Conservation (phyloP, 37 sponge, comb jelly and placozoan genomes). For the Crambe crambe region DNA sequence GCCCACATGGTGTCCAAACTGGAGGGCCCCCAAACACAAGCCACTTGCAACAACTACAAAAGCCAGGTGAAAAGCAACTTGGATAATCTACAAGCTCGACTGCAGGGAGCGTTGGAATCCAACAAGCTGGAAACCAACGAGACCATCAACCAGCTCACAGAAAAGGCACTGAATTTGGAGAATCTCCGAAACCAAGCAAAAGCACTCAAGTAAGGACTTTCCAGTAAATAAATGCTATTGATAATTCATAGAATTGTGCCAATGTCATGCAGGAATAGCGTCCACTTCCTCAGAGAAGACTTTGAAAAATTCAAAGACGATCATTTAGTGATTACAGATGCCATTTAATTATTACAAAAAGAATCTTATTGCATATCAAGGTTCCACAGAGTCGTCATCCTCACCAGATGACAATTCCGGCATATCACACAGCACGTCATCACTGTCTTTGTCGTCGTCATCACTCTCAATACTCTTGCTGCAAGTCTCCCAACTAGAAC, state of each 20-base stretch:
- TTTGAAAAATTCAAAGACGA: constrained; percentile 4
- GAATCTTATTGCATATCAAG: too few species aligned
- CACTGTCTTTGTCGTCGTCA: too few species aligned
- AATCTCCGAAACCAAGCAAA: not conserved
- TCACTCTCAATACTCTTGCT: too few species aligned
- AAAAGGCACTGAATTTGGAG: not conserved
- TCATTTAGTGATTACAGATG: not conserved
- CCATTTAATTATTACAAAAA: too few species aligned
- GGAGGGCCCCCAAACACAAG: not conserved
- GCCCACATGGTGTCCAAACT: not conserved
- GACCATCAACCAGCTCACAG: not conserved
- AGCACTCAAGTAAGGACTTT: not conserved
- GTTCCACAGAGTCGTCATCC: too few species aligned
- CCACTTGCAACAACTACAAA: not conserved
- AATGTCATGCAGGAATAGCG: not conserved
- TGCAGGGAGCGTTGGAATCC: not conserved
- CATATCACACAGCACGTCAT: too few species aligned
- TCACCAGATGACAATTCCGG: too few species aligned
- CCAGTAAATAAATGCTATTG: not conserved
- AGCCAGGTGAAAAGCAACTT: not conserved
- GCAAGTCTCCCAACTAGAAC: too few species aligned
- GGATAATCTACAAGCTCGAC: not conserved
- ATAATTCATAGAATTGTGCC: too few species aligned
- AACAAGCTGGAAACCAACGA: not conserved
- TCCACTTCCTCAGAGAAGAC: not conserved